Conservation (phyloP, 2,888 invertebrate species). For the Halictus ligatus region DNA sequence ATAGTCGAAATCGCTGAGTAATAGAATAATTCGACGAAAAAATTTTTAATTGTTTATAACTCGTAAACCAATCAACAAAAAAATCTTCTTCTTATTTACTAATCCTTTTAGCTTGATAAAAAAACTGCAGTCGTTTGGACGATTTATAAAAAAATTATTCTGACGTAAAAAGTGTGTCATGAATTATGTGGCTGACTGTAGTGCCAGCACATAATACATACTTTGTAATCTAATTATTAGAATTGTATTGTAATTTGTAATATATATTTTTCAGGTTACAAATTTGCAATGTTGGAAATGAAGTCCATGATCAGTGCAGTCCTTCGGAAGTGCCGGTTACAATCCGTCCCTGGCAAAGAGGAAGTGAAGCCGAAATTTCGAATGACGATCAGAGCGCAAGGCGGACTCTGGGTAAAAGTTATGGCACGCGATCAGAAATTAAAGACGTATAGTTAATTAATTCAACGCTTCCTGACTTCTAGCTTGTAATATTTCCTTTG, state of each 20-base stretch:
- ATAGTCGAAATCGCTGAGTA: neutral
- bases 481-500: conserved; percentile 7
- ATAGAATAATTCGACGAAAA: too few species aligned
- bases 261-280: conserved; percentile 85
- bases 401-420: conserved; percentile 87
- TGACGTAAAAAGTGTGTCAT: too few species aligned
- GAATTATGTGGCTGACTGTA: too few species aligned
- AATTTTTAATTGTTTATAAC: too few species aligned
- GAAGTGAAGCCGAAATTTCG: conserved; percentile 85
- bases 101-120: too few species aligned
- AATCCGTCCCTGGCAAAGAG: conserved; percentile 84
- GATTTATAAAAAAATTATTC: too few species aligned
- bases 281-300: conserved; percentile 89
- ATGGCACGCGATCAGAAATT: conserved; percentile 75
- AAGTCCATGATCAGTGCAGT: conserved; percentile 86
- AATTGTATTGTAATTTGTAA: neutral
- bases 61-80: too few species aligned
- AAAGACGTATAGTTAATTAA: conserved; percentile 20
- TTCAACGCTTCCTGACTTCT: neutral
- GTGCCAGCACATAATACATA: neutral
- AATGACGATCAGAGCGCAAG: conserved; percentile 86
- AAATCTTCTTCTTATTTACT: too few species aligned
- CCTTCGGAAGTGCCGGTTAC: conserved; percentile 85
- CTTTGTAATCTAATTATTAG: neutral
- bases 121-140: too few species aligned